phyloP scores from a whole-genome alignment of 2,888 invertebrate genomes.

The Cantharis nigra region DNA sequence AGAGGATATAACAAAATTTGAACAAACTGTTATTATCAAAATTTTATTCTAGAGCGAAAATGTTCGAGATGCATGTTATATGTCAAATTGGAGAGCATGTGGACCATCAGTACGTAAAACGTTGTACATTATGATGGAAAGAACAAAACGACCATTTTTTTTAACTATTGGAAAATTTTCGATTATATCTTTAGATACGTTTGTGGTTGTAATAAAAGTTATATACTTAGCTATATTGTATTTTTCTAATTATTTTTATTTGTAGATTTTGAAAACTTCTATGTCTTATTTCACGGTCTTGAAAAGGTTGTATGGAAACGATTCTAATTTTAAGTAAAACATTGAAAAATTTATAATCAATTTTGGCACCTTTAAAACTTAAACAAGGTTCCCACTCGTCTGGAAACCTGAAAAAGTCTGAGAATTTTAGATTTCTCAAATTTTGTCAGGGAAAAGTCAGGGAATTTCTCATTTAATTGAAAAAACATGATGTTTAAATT shows the following conservation, averaged over 20 bases:
- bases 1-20: too few relatives aligned
- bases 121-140: conserved; percentile 8
- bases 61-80: conserved; percentile 1
- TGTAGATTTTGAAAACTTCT: background rate
- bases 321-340: background rate
- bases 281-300: background rate
- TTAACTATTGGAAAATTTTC: background rate
- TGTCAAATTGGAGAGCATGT: background rate
- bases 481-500: too few relatives aligned
- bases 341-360: too few relatives aligned
- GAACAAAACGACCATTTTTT: background rate
- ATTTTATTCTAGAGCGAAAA: background rate
- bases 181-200: background rate
- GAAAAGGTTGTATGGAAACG: background rate
- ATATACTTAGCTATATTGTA: background rate
- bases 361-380: too few relatives aligned
- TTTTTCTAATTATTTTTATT: background rate
- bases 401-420: too few relatives aligned
- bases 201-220: background rate
- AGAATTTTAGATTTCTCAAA: too few relatives aligned
- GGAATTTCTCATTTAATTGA: too few relatives aligned
- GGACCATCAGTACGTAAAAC: background rate
- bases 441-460: too few relatives aligned
- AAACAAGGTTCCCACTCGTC: too few relatives aligned
- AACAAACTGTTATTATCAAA: background rate